Evolutionary conservation across 2,888 invertebrate genomes (phyloP).

Genomic region (Corythucha ciliata): DNA sequence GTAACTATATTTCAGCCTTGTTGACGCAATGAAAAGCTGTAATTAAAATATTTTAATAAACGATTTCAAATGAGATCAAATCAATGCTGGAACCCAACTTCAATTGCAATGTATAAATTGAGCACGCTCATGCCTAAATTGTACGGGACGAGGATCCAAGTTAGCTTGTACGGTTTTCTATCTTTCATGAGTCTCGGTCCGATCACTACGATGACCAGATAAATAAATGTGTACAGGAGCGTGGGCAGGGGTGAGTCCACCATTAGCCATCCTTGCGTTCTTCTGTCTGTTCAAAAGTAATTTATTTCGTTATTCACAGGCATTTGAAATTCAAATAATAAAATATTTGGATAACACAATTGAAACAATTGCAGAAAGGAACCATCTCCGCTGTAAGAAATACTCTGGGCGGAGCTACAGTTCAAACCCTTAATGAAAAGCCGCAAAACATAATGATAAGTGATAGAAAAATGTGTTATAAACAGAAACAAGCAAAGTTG

Average conservation of each 20-base stretch:
- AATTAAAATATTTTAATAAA: constrained; percentile 30
- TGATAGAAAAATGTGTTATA: too few relatives aligned
- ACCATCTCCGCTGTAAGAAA: too few relatives aligned
- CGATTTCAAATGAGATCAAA: not conserved
- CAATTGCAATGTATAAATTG: constrained; percentile 73
- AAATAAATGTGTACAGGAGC: constrained; percentile 56
- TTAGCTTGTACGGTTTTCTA: constrained; percentile 63
- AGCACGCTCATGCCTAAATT: constrained; percentile 74
- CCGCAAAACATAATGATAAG: too few relatives aligned
- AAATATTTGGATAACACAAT: too few relatives aligned
- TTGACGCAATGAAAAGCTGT: constrained; percentile 59
- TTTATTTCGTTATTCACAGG: not conserved
- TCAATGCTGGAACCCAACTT: constrained; percentile 45
- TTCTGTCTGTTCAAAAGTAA: constrained; percentile 52
- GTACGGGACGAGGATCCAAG: constrained; percentile 68
- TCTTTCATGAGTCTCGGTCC: constrained; percentile 76
- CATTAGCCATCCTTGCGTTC: constrained; percentile 75
- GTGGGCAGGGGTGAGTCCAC: constrained; percentile 74
- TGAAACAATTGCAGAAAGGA: too few relatives aligned
- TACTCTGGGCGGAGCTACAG: too few relatives aligned
- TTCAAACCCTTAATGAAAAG: too few relatives aligned
- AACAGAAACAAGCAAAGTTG: too few relatives aligned
- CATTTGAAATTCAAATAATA: not conserved
- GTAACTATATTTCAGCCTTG: constrained; percentile 68
- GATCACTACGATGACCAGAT: constrained; percentile 65